These are phyloP conservation scores for Neolamprologus falcicula DNA, from an alignment of 2,113 vertebrate genomes.

Conservation along the genomic window DNA sequence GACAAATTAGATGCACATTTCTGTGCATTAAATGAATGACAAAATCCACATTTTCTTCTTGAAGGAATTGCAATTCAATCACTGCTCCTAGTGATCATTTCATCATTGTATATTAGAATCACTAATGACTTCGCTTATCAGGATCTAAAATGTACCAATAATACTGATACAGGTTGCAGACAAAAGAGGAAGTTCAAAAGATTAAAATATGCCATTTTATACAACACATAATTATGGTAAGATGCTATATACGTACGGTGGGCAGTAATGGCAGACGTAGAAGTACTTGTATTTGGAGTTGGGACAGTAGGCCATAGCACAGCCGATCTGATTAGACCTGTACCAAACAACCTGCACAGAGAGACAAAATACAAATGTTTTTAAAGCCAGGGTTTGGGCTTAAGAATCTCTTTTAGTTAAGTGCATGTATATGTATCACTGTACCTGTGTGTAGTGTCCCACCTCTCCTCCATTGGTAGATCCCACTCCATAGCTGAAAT, in stretches of 20 bases:
- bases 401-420: not conserved
- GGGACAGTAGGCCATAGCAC: constrained; percentile 49
- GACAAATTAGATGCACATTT: not conserved
- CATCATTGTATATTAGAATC: not conserved
- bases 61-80: not conserved
- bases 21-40: not conserved
- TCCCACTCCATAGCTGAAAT: constrained; percentile 47
- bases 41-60: not conserved
- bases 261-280: constrained; percentile 70
- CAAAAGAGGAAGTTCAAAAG: not conserved
- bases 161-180: not conserved
- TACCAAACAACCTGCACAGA: constrained; percentile 51
- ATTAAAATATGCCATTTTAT: not conserved
- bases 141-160: not conserved
- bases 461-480: constrained; percentile 35
- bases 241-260: constrained; percentile 17
- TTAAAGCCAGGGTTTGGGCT: not conserved
- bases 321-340: constrained; percentile 55
- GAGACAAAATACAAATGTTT: not conserved
- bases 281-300: constrained; percentile 51
- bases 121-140: not conserved
- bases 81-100: not conserved
- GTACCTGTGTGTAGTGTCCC: constrained; percentile 61
- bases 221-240: not conserved
- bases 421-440: not conserved